These are phyloP conservation scores for Aporophyla nigra DNA, from an alignment of 2,888 invertebrate species.

Conservation along the genomic window DNA sequence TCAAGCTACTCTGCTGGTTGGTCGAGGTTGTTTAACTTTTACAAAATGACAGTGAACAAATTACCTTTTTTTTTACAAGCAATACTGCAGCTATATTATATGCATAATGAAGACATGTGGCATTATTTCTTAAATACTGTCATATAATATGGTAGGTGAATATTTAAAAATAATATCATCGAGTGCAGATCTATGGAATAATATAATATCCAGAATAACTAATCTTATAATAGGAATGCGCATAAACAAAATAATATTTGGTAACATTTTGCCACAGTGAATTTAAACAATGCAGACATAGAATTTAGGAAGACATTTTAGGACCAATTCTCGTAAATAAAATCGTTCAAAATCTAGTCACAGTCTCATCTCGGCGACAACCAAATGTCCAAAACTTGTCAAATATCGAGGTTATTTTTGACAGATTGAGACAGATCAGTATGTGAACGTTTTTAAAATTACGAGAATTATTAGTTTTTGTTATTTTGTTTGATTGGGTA, in stretches of 20 bases:
- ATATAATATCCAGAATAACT: constrained; percentile 40
- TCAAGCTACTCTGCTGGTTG: too few relatives aligned
- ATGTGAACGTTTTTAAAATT: too few relatives aligned
- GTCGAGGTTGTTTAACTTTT: background rate
- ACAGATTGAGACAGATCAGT: too few relatives aligned
- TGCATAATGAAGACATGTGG: constrained; percentile 20
- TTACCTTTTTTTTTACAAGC: constrained; percentile 10
- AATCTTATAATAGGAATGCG: constrained; percentile 54
- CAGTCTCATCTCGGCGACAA: too few relatives aligned
- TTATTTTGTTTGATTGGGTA: background rate
- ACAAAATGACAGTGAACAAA: constrained; percentile 46
- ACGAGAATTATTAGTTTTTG: background rate
- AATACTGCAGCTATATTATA: constrained; percentile 9
- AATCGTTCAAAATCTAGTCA: too few relatives aligned
- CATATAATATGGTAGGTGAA: constrained; percentile 9
- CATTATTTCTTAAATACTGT: constrained; percentile 37
- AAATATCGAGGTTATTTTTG: too few relatives aligned
- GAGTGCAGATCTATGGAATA: constrained; percentile 52
- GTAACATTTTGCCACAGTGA: constrained; percentile 53
- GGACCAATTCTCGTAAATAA: too few relatives aligned
- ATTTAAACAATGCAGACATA: constrained; percentile 15
- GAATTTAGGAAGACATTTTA: constrained; percentile 5
- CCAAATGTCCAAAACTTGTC: too few relatives aligned
- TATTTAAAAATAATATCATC: constrained; percentile 40
- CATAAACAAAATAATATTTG: constrained; percentile 58